Conservation (phyloP, 2,797 vertebrate genomes). For the Eurystomus glaucurus region DNA sequence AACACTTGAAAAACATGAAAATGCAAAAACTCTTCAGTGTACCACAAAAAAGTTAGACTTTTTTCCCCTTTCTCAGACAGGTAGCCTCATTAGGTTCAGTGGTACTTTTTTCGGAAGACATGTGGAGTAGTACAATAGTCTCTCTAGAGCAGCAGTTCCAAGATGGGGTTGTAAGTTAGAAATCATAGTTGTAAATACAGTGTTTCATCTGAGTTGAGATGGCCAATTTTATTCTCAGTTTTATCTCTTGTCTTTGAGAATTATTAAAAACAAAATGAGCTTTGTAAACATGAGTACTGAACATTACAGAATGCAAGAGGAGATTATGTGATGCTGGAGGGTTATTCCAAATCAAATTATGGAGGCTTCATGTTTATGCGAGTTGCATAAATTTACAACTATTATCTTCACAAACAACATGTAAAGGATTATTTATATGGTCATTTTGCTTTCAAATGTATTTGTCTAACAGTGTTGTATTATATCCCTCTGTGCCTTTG, state of each 20-base stretch:
- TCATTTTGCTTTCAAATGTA: background rate
- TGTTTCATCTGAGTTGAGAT: background rate
- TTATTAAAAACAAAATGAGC: background rate
- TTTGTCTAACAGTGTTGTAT: background rate
- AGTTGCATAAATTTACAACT: background rate
- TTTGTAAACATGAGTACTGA: background rate
- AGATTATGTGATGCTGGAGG: background rate
- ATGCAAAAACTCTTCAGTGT: background rate
- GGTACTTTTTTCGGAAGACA: background rate
- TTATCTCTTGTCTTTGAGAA: background rate
- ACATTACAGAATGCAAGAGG: background rate
- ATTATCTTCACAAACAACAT: background rate
- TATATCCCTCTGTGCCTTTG: background rate
- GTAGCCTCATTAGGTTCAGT: background rate
- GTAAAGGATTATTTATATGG: background rate
- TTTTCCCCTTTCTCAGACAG: background rate
- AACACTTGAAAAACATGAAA: background rate
- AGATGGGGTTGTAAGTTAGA: background rate
- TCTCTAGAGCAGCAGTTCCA: background rate
- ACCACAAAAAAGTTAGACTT: background rate
- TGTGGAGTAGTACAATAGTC: background rate
- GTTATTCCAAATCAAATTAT: background rate
- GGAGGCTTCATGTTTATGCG: background rate
- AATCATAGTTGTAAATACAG: background rate
- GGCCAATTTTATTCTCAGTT: background rate